Conservation (phyloP, 2,113 vertebrate species). For the Clarias gariepinus region DNA sequence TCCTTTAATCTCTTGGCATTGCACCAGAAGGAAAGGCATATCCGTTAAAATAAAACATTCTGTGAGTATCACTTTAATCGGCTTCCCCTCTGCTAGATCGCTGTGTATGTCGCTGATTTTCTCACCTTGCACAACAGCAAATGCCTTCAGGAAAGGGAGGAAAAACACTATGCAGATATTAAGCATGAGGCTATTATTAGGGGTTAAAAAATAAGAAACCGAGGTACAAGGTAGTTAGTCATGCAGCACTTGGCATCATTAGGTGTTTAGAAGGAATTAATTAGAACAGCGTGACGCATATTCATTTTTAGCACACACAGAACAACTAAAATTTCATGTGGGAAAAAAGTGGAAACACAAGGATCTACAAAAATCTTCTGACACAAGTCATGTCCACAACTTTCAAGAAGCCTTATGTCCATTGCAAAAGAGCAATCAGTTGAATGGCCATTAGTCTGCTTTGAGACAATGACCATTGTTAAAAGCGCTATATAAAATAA, state of each 20-base stretch:
- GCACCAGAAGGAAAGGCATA: conserved; percentile 24
- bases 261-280: conserved; percentile 4
- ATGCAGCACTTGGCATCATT: not conserved
- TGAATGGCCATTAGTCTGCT: conserved; percentile 10
- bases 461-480: too few species aligned
- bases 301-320: conserved; percentile 4
- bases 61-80: not conserved
- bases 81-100: conserved; percentile 18
- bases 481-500: too few species aligned
- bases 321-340: not conserved
- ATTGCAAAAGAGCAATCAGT: conserved; percentile 2
- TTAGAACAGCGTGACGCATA: not conserved
- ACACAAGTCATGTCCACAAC: not conserved
- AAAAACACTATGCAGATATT: not conserved
- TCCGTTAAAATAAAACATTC: conserved; percentile 40
- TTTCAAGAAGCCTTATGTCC: not conserved
- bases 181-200: not conserved
- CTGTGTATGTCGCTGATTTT: not conserved
- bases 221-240: not conserved
- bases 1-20: conserved; percentile 40
- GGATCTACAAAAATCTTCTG: not conserved
- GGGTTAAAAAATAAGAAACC: conserved; percentile 10
- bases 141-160: not conserved
- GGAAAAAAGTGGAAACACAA: conserved; percentile 3
- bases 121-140: not conserved